Evolutionary conservation across 2,888 invertebrate species (phyloP).

Genomic region (Harpalus rubripes): DNA sequence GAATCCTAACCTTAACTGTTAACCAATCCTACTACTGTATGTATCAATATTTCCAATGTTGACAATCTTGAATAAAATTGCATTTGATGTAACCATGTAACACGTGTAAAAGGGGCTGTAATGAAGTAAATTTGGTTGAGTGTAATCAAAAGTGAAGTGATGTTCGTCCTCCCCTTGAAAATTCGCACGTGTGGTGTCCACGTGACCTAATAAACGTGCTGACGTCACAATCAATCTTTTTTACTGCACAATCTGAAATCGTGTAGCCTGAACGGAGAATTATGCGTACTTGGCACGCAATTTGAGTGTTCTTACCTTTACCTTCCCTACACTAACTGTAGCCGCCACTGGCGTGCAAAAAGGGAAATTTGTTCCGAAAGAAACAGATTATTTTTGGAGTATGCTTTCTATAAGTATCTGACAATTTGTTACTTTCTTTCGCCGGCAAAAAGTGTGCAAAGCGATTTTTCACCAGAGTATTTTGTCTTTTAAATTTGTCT

Average conservation of each 20-base stretch:
- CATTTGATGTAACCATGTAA: not conserved
- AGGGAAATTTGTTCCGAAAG: slow-evolving; percentile 3
- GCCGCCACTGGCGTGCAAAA: slow-evolving; percentile 37
- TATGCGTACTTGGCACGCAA: slow-evolving; percentile 52
- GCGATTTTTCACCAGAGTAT: slow-evolving; percentile 43
- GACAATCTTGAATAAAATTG: not conserved
- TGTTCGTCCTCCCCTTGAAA: slow-evolving; percentile 25
- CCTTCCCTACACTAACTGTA: not conserved
- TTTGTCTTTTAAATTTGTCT: slow-evolving; percentile 48
- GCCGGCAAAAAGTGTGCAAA: slow-evolving; percentile 5
- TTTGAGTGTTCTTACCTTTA: slow-evolving; percentile 37
- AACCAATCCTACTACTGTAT: too few relatives aligned
- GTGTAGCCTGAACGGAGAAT: slow-evolving; percentile 52
- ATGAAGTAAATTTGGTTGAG: not conserved
- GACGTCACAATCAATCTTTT: slow-evolving; percentile 61
- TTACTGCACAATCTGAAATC: slow-evolving; percentile 56
- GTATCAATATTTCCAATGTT: not conserved
- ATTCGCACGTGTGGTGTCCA: slow-evolving; percentile 52
- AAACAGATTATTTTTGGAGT: slow-evolving; percentile 25
- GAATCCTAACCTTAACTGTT: too few relatives aligned
- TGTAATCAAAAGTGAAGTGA: slow-evolving; percentile 3
- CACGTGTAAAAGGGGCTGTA: not conserved
- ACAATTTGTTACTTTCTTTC: slow-evolving; percentile 46
- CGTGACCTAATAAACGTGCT: slow-evolving; percentile 59
- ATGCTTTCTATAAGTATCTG: slow-evolving; percentile 30